phyloP scores from a whole-genome alignment of 2,888 invertebrate species.

The Ypsolopha scabrella region DNA sequence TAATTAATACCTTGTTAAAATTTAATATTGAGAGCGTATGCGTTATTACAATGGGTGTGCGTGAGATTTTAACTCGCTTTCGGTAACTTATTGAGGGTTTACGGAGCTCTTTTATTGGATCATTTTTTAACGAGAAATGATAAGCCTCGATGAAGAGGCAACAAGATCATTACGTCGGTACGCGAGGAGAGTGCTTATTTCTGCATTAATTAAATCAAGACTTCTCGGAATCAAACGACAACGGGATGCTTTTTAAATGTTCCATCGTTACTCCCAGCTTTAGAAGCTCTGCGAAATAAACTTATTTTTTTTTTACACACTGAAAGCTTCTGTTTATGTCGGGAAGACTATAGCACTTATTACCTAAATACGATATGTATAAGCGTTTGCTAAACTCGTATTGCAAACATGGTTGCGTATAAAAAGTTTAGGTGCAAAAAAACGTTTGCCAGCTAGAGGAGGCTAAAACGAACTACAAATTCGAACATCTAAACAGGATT shows the following conservation, averaged over 20 bases:
- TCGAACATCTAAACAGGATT: too few species aligned
- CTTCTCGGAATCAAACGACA: background rate
- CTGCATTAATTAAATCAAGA: constrained; percentile 5
- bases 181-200: background rate
- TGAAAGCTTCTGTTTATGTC: background rate
- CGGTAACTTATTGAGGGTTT: constrained; percentile 61
- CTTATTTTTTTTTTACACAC: background rate
- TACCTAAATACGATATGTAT: too few species aligned
- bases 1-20: constrained; percentile 72
- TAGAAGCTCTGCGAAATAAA: too few species aligned
- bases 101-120: constrained; percentile 55
- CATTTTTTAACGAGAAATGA: constrained; percentile 65
- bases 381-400: too few species aligned
- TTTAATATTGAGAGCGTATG: constrained; percentile 68
- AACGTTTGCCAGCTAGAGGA: too few species aligned
- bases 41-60: constrained; percentile 70
- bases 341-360: too few species aligned
- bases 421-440: too few species aligned
- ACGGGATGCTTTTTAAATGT: background rate
- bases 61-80: constrained; percentile 59
- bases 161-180: constrained; percentile 31
- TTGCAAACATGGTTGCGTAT: too few species aligned
- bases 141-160: constrained; percentile 46
- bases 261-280: background rate
- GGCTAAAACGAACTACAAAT: too few species aligned